phyloP scores from a whole-genome alignment of 2,888 invertebrate genomes.

The Coenonympha glycerion region DNA sequence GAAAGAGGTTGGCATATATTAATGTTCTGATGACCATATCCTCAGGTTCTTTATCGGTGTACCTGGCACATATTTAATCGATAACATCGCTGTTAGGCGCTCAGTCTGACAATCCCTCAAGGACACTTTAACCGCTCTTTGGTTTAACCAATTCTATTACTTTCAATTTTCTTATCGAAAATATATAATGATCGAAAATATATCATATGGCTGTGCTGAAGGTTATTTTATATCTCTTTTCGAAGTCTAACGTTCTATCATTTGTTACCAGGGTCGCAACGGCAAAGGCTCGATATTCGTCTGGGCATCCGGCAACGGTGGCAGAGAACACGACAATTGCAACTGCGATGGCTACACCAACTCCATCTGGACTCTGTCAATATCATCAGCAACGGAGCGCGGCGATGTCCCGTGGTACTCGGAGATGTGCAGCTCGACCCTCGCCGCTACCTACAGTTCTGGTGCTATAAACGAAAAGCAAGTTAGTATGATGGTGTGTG shows the following conservation, averaged over 20 bases:
- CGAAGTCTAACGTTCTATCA: too few species aligned
- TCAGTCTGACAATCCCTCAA: too few species aligned
- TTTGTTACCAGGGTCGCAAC: slow-evolving; percentile 82
- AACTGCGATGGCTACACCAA: slow-evolving; percentile 99
- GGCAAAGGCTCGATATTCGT: slow-evolving; percentile 98
- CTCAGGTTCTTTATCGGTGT: too few species aligned
- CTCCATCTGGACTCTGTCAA: slow-evolving; percentile 98
- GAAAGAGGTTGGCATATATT: too few species aligned
- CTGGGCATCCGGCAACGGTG: slow-evolving; percentile 99
- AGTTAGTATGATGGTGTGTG: slow-evolving; percentile 52
- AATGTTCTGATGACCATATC: too few species aligned
- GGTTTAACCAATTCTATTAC: slow-evolving; percentile 33
- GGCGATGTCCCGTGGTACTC: slow-evolving; percentile 97
- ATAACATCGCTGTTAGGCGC: too few species aligned
- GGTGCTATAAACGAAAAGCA: slow-evolving; percentile 92
- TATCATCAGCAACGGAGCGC: slow-evolving; percentile 94
- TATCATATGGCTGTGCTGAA: too few species aligned
- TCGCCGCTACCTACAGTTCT: slow-evolving; percentile 98
- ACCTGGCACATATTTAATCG: too few species aligned
- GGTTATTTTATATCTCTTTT: too few species aligned
- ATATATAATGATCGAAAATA: too few species aligned
- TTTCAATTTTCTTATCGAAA: slow-evolving; percentile 27
- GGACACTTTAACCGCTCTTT: too few species aligned
- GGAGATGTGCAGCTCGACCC: slow-evolving; percentile 98
- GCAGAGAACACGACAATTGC: slow-evolving; percentile 96